These are phyloP conservation scores for Eonycteris spelaea DNA, from an alignment of 2,113 vertebrate species.

Conservation along the genomic window DNA sequence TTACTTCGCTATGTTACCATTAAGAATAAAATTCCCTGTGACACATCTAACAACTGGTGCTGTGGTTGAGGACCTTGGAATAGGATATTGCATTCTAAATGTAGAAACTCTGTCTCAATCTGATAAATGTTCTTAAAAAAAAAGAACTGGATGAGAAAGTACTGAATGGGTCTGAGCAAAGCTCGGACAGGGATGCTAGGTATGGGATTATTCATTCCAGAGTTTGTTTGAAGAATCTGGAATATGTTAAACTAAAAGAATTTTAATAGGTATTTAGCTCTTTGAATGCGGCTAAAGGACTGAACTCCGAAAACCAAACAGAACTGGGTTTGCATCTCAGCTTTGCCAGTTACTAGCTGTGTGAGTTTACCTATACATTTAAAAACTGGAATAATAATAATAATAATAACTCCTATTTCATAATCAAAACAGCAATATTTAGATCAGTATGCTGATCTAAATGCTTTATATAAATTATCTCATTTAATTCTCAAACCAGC, in stretches of 20 bases:
- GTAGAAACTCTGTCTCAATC: background rate
- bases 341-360: background rate
- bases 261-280: background rate
- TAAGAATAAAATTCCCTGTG: background rate
- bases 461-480: background rate
- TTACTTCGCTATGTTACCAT: background rate
- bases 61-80: background rate
- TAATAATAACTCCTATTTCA: background rate
- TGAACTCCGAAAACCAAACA: background rate
- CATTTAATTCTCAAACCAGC: constrained; percentile 5
- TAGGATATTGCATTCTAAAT: background rate
- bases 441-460: too few relatives aligned
- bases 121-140: background rate
- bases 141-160: background rate
- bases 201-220: background rate
- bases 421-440: too few relatives aligned
- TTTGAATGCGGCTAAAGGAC: background rate
- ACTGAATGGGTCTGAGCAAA: background rate
- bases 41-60: background rate
- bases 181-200: background rate
- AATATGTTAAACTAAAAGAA: background rate
- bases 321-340: background rate
- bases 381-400: background rate
- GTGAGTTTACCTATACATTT: background rate
- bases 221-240: background rate